phyloP scores from a whole-genome alignment of 2,113 vertebrate genomes.

The Tyto alba region DNA sequence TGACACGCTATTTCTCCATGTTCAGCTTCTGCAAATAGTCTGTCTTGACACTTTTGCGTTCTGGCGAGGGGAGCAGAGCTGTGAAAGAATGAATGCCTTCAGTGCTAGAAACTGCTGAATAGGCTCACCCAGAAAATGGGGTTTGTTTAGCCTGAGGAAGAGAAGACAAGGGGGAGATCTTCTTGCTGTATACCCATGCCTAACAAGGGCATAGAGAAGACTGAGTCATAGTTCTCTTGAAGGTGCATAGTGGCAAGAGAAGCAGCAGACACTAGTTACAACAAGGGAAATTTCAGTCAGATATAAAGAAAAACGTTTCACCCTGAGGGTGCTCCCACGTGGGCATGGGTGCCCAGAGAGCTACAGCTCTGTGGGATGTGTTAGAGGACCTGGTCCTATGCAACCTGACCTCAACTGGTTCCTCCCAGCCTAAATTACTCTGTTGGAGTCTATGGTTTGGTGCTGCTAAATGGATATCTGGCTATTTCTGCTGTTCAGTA shows the following conservation, averaged over 20 bases:
- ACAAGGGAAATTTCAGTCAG: not conserved
- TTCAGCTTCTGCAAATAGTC: not conserved
- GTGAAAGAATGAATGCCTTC: not conserved
- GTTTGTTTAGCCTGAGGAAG: not conserved
- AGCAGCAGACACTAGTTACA: not conserved
- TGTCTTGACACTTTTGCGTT: not conserved
- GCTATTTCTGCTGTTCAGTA: not conserved
- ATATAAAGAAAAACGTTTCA: not conserved
- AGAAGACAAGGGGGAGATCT: not conserved
- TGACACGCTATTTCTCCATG: not conserved
- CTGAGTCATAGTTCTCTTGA: not conserved
- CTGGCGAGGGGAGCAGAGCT: not conserved
- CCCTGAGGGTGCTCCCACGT: not conserved
- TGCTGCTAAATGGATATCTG: not conserved
- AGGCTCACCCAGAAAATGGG: not conserved
- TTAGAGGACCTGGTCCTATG: not conserved
- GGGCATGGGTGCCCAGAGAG: not conserved
- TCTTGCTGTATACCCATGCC: not conserved
- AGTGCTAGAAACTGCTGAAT: not conserved
- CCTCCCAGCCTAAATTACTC: not conserved
- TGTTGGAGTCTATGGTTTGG: not conserved
- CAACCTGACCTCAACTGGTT: not conserved
- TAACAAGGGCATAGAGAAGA: not conserved
- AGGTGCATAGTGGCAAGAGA: not conserved
- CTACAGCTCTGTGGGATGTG: fast-evolving